Base-by-base conservation (phyloP, 2,888 invertebrate species). In the Meloe dianella region DNA sequence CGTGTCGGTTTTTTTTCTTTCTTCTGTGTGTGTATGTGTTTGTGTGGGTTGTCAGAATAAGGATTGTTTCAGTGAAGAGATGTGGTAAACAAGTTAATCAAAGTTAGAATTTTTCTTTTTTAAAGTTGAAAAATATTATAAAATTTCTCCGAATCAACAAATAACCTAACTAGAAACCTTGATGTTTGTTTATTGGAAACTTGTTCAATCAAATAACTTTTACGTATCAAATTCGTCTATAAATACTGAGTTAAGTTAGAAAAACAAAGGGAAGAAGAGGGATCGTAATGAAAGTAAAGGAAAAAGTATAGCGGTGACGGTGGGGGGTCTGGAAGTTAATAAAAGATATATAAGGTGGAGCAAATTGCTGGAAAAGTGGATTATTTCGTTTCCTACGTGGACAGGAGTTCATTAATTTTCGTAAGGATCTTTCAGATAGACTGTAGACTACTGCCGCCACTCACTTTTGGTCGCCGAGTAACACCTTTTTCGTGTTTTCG, bases 401-500 rank as follows among this genome's bases (percentile, higher is more conserved):
- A 82, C 83, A 80, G 81, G 77, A 81, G 81, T 82, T 83, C 82
- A 84, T 84, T 84, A 84, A 83, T 83, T 83, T 83, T 70, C 76
- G 76, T 75, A 73, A 74, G 73, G 70, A 71, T 75, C 74, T 70
- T 59, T 59, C 57, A 57, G 47, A 12, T 63, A 63, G 62, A 61
- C 66, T 68, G 66, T 65, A 69, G 72, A 69, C 76, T 68, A 72
- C 64, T 66, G 72, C 54, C 63, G 63, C 65, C 67, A 63, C 70
- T 71, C 67, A 57, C 69, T 41, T n/a, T 73, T 70, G 71, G 71
- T 71, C 73, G 67, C 67, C 69, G 75, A 79, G 84, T 80, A 85
- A 84, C 85, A 85, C 85, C 84, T 85, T 85, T 85, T 84, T 84
- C 84, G 81, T 84, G 84, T 84, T 83, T 78, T 76, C 77, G 70